A percentile compares a stretch with the other conserved stretches of the same genome.
These are phyloP conservation scores for Ptychobarbus kaznakovi DNA, from an alignment of 2,797 vertebrate genomes.

Conservation along the genomic window DNA sequence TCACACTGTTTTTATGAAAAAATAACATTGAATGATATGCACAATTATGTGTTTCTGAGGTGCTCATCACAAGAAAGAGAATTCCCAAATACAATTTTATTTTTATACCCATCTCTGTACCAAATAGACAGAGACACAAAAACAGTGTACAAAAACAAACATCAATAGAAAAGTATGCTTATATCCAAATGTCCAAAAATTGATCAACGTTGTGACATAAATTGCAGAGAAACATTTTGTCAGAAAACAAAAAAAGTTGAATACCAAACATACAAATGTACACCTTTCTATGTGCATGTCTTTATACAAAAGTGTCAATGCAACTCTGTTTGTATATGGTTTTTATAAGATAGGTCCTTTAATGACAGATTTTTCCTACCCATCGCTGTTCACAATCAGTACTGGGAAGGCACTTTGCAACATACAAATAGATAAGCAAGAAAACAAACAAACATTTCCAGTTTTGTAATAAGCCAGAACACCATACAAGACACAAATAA, in stretches of 20 bases:
- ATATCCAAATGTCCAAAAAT: constrained; percentile 83
- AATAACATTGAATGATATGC: neutral
- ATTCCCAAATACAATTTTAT: constrained; percentile 80
- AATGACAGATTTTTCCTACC: constrained; percentile 71
- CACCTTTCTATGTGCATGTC: constrained; percentile 74
- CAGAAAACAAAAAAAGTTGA: constrained; percentile 74
- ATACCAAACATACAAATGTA: constrained; percentile 80
- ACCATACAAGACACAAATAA: constrained; percentile 29
- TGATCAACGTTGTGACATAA: constrained; percentile 65
- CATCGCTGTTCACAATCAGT: constrained; percentile 83
- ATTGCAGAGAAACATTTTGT: constrained; percentile 64
- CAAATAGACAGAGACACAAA: constrained; percentile 80
- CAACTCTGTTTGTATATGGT: constrained; percentile 75
- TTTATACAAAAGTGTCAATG: constrained; percentile 83
- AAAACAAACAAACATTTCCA: constrained; percentile 48
- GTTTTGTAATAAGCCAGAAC: constrained; percentile 25
- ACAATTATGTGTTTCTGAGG: neutral
- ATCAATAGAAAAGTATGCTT: constrained; percentile 87
- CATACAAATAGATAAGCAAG: constrained; percentile 73
- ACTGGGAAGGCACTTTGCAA: constrained; percentile 88
- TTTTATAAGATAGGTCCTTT: constrained; percentile 72
- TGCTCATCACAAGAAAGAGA: constrained; percentile 25
- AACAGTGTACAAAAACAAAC: constrained; percentile 87
- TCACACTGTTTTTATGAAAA: neutral
- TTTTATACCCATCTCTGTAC: constrained; percentile 79